Evolutionary conservation across 2,113 vertebrate genomes (phyloP), one percentile per base, ranked within the genome.

Genomic region (Rhinopomastus cyanomelas): DNA sequence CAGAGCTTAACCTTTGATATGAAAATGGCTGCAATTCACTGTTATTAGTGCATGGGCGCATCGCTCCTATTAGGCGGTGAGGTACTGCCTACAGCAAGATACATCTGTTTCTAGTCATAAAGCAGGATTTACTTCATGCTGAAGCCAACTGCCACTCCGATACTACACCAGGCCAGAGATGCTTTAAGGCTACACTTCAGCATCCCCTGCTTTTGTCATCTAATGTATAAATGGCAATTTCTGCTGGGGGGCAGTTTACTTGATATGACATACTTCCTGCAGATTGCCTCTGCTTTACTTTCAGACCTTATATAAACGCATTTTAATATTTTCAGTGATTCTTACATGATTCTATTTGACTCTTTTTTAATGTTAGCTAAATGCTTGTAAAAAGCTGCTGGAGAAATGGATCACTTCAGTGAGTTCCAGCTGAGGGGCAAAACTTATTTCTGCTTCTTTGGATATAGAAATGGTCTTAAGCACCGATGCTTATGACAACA

Each of bases 1-100:
- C 92, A 85, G 90, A 97, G 90, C 82, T 95, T 81, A 75, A 89
- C 29, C 65, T 93, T 97, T 93, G 95, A 94, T 74, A 85, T 92
- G 83, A 92, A 96, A 95, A 91, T 87, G 88, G 59, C 29, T 89
- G 77, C 93, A 86, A 95, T 90, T 96, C 92, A 83, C 53, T 89
- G 84, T 90, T 92, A 91, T 88, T 95, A 90, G 82, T 74, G 85
- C 94, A 85, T 69, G 74, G 87, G 78, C 6, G 4, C 74, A 75
- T 79, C 69, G 44, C 16, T 88, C 78, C 83, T 89, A 74, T 75
- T 88, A 81, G 86, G 88, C 27, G 2, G n/a, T 5, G 88, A 79
- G 87, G 72, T 57, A 75, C 11, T 86, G 89, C 91, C 82, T n/a
- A 3, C 55, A 92, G 94, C 76, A 7, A 56, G 61, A 51, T 64